Conservation (phyloP, 1,140 invertebrate species). For the Delia radicum region DNA sequence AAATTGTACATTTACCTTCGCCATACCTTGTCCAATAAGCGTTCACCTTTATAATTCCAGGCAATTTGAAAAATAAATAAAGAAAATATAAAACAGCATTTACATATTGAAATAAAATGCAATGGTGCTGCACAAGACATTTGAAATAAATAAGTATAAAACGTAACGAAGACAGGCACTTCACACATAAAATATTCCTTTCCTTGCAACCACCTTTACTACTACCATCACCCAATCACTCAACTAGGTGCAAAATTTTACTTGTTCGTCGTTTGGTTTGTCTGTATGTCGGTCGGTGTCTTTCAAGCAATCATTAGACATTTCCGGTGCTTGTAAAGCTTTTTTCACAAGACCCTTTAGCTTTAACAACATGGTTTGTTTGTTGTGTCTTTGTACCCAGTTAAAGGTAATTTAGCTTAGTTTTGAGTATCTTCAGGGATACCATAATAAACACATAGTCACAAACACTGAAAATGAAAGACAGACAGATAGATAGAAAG, state of each 20-base stretch:
- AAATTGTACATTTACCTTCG: no score
- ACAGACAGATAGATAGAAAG: no score
- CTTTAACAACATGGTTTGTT: neutral
- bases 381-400: neutral
- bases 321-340: slow-evolving; percentile 10
- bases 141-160: no score
- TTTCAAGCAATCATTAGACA: slow-evolving; percentile 16
- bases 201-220: no score
- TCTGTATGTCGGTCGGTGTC: neutral
- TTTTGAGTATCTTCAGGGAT: neutral
- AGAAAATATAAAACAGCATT: neutral
- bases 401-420: slow-evolving; percentile 6
- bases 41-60: neutral
- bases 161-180: no score
- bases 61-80: neutral
- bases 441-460: neutral
- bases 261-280: neutral
- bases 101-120: neutral
- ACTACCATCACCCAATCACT: no score
- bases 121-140: neutral
- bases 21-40: neutral
- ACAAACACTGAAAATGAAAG: no score
- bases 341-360: neutral
- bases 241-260: no score
- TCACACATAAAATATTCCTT: no score